Conservation (phyloP, 1,140 invertebrate genomes). For the Hypothenemus hampei region DNA sequence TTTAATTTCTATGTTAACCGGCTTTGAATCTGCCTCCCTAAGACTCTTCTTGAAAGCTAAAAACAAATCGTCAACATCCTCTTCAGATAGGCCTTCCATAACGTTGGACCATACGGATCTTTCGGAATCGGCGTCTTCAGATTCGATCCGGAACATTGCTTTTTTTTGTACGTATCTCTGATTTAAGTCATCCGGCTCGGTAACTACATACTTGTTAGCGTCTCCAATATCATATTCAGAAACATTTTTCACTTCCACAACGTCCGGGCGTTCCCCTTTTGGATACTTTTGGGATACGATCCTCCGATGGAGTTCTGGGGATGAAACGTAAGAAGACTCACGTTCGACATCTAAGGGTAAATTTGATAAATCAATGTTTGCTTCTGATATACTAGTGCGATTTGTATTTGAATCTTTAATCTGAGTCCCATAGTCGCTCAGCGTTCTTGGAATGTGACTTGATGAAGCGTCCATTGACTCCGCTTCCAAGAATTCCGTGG, state of each 20-base stretch:
- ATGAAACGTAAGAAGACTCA: slow-evolving; percentile 28
- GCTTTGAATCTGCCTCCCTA: slow-evolving; percentile 7
- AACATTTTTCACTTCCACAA: slow-evolving; percentile 29
- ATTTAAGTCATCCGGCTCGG: slow-evolving; percentile 31
- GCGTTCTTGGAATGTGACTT: slow-evolving; percentile 26
- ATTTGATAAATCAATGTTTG: slow-evolving; percentile 34
- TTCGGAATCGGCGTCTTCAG: slow-evolving; percentile 42
- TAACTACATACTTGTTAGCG: slow-evolving; percentile 31
- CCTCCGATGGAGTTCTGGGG: slow-evolving; percentile 31
- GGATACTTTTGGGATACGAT: slow-evolving; percentile 31
- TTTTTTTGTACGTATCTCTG: slow-evolving; percentile 22
- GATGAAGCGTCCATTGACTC: slow-evolving; percentile 4
- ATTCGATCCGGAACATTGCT: slow-evolving; percentile 44
- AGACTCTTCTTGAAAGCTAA: slow-evolving; percentile 33
- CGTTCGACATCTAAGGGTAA: slow-evolving; percentile 17
- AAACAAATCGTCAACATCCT: slow-evolving; percentile 36
- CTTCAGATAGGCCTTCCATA: slow-evolving; percentile 36
- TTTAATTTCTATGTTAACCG: slow-evolving; percentile 11
- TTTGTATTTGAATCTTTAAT: slow-evolving; percentile 9
- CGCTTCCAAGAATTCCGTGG: slow-evolving; percentile 25
- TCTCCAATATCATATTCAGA: slow-evolving; percentile 16
- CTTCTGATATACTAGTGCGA: slow-evolving; percentile 27
- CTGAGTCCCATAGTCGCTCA: slow-evolving; percentile 27
- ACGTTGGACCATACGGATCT: slow-evolving; percentile 37
- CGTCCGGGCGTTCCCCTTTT: slow-evolving; percentile 29